phyloP scores from a whole-genome alignment of 2,797 vertebrate genomes.

The Brachyrhaphis roseni region DNA sequence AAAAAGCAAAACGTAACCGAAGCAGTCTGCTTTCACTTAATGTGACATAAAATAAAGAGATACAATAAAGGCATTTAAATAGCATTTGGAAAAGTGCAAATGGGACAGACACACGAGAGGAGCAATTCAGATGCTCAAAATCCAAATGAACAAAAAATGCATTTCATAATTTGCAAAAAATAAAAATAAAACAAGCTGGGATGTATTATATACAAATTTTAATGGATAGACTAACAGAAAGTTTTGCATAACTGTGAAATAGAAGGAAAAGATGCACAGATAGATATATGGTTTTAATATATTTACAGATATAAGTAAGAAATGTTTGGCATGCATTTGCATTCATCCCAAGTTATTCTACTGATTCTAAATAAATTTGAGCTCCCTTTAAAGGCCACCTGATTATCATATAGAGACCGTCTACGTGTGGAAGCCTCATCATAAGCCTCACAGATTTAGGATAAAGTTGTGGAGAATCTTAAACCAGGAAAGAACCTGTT shows the following conservation, averaged over 20 bases:
- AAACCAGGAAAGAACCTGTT: background rate
- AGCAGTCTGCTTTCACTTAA: background rate
- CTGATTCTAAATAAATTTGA: background rate
- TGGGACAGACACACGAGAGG: background rate
- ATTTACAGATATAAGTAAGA: background rate
- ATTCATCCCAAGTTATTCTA: background rate
- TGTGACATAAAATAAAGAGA: background rate
- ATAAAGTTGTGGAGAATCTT: background rate
- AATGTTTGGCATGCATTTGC: background rate
- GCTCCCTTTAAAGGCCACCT: background rate
- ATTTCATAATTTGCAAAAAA: background rate
- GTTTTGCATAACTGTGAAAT: background rate
- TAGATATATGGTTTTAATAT: background rate
- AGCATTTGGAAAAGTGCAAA: background rate
- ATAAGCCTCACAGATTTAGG: background rate
- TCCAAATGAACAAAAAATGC: background rate
- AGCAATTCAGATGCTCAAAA: background rate
- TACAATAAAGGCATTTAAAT: background rate
- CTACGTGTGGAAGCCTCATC: background rate
- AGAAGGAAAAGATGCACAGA: background rate
- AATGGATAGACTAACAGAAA: background rate
- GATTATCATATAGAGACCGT: background rate
- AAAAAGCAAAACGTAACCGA: slow-evolving; percentile 28
- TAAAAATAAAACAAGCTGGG: background rate
- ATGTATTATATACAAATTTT: background rate